Base-by-base conservation (phyloP, 2,113 vertebrate genomes). In the Oreotragus oreotragus region DNA sequence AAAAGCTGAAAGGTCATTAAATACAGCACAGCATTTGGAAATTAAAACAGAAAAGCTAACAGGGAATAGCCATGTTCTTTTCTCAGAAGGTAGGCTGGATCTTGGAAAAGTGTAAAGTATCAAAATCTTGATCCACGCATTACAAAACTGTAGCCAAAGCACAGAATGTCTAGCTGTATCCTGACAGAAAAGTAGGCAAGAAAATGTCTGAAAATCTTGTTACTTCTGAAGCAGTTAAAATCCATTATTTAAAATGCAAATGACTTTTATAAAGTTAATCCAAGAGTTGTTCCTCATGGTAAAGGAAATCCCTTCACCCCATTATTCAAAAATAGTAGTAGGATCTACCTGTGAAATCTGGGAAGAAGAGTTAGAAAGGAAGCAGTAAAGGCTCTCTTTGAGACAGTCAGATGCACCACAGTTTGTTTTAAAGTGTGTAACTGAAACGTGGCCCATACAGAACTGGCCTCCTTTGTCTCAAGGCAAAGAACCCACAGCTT, bases 1-100 rank as follows among this genome's bases (percentile, higher is more conserved):
- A 95, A 62, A 30, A 70, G 94, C 88, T 95, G 84, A 95, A 96
- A 80, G 81, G 96, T 81, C 96, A 97, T 94, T 76, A 30, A 86
- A 95, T 43, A 93, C 17, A 97, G 92, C 7, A 64, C 2, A 89
- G 89, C 16, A 12, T 83, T 4, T 96, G 86, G 96, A 97, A 97
- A 30, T 21, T 57, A 57, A 70, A 64, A 86, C 3, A 97, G 94
- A 96, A 93, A 88, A 88, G 66, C 43, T 2, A 49, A 73, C 1
- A 79, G 87, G 62, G 96, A 97, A 90, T 21, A 36, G 90, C 36
- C 80, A 79, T 64, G 70, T 92, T 96, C 89, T 86, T 83, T 96
- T 88, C 96, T 2, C 55, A 90, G 86, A 57, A 84, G 0, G 85
- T 15, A 88, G 53, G 80, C 12, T 57, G 43, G 81, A 43, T 92